Evolutionary conservation across 2,113 vertebrate species (phyloP), one percentile per base, ranked within the genome.

Genomic region (Engystomops pustulosus): DNA sequence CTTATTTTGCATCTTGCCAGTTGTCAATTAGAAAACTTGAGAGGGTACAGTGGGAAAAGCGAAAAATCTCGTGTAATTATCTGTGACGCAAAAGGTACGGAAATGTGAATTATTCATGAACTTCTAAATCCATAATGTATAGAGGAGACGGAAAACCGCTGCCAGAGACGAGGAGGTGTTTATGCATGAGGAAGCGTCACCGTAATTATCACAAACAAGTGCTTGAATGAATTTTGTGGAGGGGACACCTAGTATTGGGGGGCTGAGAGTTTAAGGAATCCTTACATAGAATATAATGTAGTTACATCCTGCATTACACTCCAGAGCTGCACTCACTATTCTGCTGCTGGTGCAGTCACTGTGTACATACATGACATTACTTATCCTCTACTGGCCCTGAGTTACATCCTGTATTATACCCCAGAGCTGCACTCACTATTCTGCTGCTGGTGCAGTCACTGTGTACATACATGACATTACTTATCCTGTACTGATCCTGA

Each of bases 91-190:
- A n/a, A 6, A 76, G 81, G 58, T 84, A 84, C 77, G 81, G 72
- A 84, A 77, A 84, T 77, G 49, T 51, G 23, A 84, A 76, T 77
- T 76, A 84, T 68, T 77, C 60, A 68, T 77, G n/a, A 25, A 27
- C 72, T 25, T 45, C 60, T 4, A 30, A 53, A 32, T 65, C 60
- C 17, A 12, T 83, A 75, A 77, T 84, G 47, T 76, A 49, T 67
- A 17, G 25, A 41, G 18, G 55, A 83, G 47, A 51, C 71, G 81
- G 71, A 76, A 65, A 68, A 77, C 58, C 10, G 15, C 53, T 75
- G 23, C 25, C 14, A 53, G 62, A 75, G 65, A 74, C 75, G 20
- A 67, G 55, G 53, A 68, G 53, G 60, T n/a, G 67, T 20, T 77
- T 84, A 51, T 76, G 81, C 81, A 83, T 67, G 41, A 17, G 36